These are phyloP conservation scores for Hirudo medicinalis DNA, from an alignment of 1,140 invertebrate species.

Conservation along the genomic window DNA sequence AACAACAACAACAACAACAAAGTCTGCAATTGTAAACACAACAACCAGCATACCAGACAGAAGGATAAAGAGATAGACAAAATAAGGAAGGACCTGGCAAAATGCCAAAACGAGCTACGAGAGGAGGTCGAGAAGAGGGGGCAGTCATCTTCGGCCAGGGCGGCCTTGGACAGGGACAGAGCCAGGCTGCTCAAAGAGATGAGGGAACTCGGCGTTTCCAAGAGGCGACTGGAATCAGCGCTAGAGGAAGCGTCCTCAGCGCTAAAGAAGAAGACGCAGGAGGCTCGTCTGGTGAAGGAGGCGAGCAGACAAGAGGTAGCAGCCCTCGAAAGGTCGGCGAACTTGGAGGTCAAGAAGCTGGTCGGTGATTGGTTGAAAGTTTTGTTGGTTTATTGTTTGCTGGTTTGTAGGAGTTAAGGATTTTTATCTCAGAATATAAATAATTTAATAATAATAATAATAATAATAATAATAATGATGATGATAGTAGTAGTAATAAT, in stretches of 20 bases:
- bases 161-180: not conserved
- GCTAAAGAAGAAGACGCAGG: constrained; percentile 9
- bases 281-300: constrained; percentile 1
- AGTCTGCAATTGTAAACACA: not conserved
- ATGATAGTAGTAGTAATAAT: constrained; percentile 3
- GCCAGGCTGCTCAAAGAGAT: constrained; percentile 12
- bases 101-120: constrained; percentile 15
- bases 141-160: constrained; percentile 7
- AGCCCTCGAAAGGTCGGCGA: not conserved
- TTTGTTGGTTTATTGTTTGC: not conserved
- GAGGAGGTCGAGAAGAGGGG: constrained; percentile 13
- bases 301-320: not conserved
- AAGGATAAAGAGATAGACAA: constrained; percentile 1
- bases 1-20: constrained; percentile 8
- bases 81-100: constrained; percentile 5
- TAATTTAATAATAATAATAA: not conserved
- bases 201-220: constrained; percentile 11
- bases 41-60: not conserved
- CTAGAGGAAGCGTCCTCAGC: not conserved
- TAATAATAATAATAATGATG: not conserved
- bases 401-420: not conserved
- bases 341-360: constrained; percentile 12
- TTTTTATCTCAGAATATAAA: too few species aligned
- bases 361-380: not conserved
- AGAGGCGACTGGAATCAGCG: constrained; percentile 15